Conservation (phyloP, 2,888 invertebrate species). For the Cyclophora punctaria region DNA sequence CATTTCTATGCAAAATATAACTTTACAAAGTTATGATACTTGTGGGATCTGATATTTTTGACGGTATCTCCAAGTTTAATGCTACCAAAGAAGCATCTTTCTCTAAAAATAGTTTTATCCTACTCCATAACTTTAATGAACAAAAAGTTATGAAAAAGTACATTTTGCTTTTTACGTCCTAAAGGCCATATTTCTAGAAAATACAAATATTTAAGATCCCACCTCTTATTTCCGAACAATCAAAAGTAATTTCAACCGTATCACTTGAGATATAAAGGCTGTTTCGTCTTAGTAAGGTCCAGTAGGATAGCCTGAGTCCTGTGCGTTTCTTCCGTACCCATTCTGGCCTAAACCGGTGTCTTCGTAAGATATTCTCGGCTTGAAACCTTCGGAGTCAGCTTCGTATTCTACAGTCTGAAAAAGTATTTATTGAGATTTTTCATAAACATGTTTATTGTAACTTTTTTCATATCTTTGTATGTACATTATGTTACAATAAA, state of each 20-base stretch:
- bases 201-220: background rate
- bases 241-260: background rate
- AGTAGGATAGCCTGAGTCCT: slow-evolving; percentile 21
- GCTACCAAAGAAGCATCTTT: background rate
- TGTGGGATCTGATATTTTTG: background rate
- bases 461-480: too few relatives aligned
- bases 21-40: background rate
- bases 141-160: background rate
- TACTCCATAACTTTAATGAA: background rate
- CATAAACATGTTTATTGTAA: too few relatives aligned
- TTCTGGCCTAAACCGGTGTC: slow-evolving; percentile 57
- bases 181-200: background rate
- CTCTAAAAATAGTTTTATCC: background rate
- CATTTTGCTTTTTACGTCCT: background rate
- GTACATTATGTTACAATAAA: too few relatives aligned
- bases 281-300: slow-evolving; percentile 17
- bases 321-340: slow-evolving; percentile 17
- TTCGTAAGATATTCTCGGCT: slow-evolving; percentile 80
- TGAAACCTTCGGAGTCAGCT: slow-evolving; percentile 80
- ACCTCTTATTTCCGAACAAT: background rate
- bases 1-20: background rate
- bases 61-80: too few relatives aligned
- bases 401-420: slow-evolving; percentile 79
- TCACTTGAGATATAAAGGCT: slow-evolving; percentile 24
- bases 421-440: too few relatives aligned